A percentile compares a stretch with the other conserved stretches of the same genome.
These are phyloP conservation scores for Ochotona curzoniae DNA, from an alignment of 2,113 vertebrate species.

Conservation along the genomic window DNA sequence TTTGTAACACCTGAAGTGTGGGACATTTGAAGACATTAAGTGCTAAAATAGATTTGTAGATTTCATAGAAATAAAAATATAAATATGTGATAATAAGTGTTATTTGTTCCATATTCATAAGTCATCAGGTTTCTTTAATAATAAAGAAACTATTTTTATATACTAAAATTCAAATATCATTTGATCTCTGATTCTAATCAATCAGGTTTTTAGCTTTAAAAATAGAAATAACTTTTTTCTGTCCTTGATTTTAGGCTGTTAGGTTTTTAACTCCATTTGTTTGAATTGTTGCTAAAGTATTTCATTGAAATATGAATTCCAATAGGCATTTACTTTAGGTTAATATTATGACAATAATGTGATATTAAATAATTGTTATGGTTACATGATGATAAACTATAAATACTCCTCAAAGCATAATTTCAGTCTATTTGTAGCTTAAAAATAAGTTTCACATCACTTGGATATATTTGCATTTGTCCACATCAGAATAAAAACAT, in stretches of 20 bases:
- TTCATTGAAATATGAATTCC: background rate
- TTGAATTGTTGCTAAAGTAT: background rate
- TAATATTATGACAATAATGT: background rate
- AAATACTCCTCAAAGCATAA: background rate
- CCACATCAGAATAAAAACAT: conserved; percentile 23
- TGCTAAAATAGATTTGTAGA: conserved; percentile 18
- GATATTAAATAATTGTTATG: background rate
- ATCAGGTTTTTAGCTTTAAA: background rate
- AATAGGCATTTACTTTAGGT: background rate
- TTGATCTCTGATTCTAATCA: conserved; percentile 8
- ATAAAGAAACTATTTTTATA: background rate
- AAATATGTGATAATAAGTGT: background rate
- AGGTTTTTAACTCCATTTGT: background rate
- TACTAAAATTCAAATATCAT: background rate
- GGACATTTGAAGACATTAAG: background rate
- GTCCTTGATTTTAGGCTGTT: background rate
- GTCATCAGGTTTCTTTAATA: background rate
- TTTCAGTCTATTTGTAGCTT: background rate
- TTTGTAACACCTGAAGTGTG: background rate
- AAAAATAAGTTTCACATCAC: background rate
- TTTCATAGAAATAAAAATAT: conserved; percentile 25
- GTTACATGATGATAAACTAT: background rate
- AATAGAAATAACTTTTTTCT: background rate
- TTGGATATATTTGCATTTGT: conserved; percentile 33
- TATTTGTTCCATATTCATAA: background rate